A percentile compares a stretch with the other conserved stretches of the same genome.
phyloP scores from a whole-genome alignment of 2,888 invertebrate species.

The Hypena proboscidalis region DNA sequence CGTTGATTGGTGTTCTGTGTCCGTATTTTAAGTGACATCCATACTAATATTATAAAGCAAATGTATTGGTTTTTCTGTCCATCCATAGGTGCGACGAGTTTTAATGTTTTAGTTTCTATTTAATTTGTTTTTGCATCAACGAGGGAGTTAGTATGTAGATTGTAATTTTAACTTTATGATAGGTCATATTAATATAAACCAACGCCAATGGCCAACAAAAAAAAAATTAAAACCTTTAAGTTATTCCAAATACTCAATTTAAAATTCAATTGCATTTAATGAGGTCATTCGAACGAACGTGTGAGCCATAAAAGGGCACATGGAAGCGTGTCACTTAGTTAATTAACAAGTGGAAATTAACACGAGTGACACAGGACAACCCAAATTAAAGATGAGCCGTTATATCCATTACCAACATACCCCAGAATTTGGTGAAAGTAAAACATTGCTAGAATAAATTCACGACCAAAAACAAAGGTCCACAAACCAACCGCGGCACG shows the following conservation, averaged over 20 bases:
- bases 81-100: no score
- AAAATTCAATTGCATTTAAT: conserved; percentile 29
- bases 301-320: conserved; percentile 39
- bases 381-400: conserved; percentile 78
- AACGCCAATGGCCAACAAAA: no score
- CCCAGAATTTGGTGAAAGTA: conserved; percentile 64
- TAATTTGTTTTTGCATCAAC: no score
- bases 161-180: no score
- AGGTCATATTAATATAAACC: no score
- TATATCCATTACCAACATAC: conserved; percentile 66
- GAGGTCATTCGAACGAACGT: conserved; percentile 31
- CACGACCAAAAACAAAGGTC: conserved; percentile 72
- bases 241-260: no score
- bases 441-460: conserved; percentile 65
- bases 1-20: conserved; percentile 41
- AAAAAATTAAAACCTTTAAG: no score
- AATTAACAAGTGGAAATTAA: conserved; percentile 66
- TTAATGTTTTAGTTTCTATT: no score
- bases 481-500: conserved; percentile 62
- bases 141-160: no score
- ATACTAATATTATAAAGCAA: conserved; percentile 3
- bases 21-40: conserved; percentile 21
- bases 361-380: conserved; percentile 61
- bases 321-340: conserved; percentile 58
- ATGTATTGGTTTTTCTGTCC: no score